These are phyloP conservation scores for Caenorhabditis inopinata DNA, from an alignment of 1,140 invertebrate genomes.

Conservation along the genomic window DNA sequence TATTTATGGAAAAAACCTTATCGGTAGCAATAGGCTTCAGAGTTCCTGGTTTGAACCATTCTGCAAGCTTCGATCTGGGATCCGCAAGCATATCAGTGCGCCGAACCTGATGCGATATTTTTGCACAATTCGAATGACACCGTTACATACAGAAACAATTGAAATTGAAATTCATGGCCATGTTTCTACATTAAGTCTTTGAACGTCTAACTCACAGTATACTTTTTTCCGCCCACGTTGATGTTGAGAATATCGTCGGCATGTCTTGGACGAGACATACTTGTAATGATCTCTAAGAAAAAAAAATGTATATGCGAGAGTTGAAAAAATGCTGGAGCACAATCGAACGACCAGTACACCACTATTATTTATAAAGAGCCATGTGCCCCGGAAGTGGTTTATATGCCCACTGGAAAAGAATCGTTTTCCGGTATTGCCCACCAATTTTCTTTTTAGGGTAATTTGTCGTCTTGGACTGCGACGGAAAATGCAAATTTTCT, in stretches of 20 bases:
- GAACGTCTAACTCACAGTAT: slow-evolving; percentile 55
- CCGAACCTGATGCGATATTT: too few species aligned
- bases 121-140: too few species aligned
- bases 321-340: too few species aligned
- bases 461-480: neutral
- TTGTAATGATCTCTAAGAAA: neutral
- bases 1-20: slow-evolving; percentile 52
- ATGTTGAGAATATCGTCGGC: slow-evolving; percentile 61
- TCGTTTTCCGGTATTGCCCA: slow-evolving; percentile 8
- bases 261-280: slow-evolving; percentile 48
- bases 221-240: slow-evolving; percentile 65
- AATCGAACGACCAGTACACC: too few species aligned
- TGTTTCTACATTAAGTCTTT: neutral
- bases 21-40: slow-evolving; percentile 58
- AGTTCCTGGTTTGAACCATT: slow-evolving; percentile 56
- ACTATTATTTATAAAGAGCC: neutral
- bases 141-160: slow-evolving; percentile 1
- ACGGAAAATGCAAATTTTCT: slow-evolving; percentile 21
- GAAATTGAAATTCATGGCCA: neutral
- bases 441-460: neutral
- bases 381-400: slow-evolving; percentile 15
- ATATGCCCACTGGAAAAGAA: slow-evolving; percentile 22
- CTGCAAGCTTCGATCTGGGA: slow-evolving; percentile 60
- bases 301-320: neutral
- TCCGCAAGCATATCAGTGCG: slow-evolving; percentile 62